Evolutionary conservation across 1,140 invertebrate species (phyloP).

Genomic region (Sinella curviseta): DNA sequence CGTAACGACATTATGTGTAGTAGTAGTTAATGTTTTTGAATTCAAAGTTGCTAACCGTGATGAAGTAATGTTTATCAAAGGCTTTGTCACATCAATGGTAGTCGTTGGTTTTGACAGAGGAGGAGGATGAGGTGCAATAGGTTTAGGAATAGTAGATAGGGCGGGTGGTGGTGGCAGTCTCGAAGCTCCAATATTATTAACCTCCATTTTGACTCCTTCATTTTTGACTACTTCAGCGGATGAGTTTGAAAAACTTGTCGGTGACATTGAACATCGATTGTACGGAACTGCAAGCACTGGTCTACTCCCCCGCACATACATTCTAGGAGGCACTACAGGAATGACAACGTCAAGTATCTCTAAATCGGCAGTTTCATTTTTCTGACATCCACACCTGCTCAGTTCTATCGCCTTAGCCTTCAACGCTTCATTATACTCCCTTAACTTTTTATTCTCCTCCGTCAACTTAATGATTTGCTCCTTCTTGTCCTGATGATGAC

Average conservation of each 20-base stretch:
- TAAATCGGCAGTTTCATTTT: not conserved
- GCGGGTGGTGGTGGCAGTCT: not conserved
- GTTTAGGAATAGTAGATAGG: not conserved
- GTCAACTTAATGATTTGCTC: conserved; percentile 6
- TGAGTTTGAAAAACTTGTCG: not conserved
- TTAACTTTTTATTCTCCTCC: not conserved
- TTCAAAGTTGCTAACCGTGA: not conserved
- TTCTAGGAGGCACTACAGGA: not conserved
- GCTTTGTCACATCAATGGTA: not conserved
- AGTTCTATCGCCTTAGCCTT: not conserved
- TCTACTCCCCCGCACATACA: not conserved
- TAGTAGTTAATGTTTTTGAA: not conserved
- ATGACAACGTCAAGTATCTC: not conserved
- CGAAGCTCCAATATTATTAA: not conserved
- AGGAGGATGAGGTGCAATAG: not conserved
- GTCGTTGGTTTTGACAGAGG: no score
- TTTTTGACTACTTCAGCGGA: not conserved
- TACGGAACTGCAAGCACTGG: not conserved
- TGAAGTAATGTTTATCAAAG: not conserved
- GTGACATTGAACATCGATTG: not conserved
- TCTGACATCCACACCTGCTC: not conserved
- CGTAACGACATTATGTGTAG: not conserved
- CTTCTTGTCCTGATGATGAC: conserved; percentile 20
- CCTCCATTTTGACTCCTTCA: not conserved
- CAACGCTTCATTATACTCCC: not conserved